Evolutionary conservation across 1,140 invertebrate species (phyloP), one percentile per base, ranked within the genome.

Genomic region (Lordiphosa stackelbergi): DNA sequence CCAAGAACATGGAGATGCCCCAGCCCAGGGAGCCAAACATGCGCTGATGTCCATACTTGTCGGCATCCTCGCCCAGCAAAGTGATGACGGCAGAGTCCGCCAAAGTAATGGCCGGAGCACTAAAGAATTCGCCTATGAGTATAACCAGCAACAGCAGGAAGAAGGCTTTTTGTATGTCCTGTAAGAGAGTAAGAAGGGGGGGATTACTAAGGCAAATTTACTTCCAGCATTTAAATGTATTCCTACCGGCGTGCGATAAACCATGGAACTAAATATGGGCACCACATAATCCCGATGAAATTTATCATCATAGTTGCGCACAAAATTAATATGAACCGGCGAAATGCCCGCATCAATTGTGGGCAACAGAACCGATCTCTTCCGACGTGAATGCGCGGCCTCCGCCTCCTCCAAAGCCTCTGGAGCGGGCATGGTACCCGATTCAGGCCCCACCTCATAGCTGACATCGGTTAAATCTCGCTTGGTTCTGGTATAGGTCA

Each of bases 21-120:
- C 97, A 99, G 13, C 98, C 98, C 42, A 99, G 89, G 24, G 97
- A 99, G 0, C 98, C 98, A 86, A 99, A 99, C 96, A 99, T 98
- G 68, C 98, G 92, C 88, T 99, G 97, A 66, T 97, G 94, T 0
- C 97, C 97, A 86, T 99, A 99, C 69, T 92, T 92, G 69, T 96
- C 95, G 31, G 97, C 95, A 88, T 96, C 94, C 87, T 98, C 96
- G 0, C 95, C 96, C 0, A 98, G 90, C 52, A 97, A 90, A 1
- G 94, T 95, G 12, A 98, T 94, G 0, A 98, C 97, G 1, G 95
- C 96, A 0, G 95, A 96, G 87, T 98, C 97, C 0, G 97, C 98
- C n/a, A 99, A 89, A 0, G 97, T 98, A 35, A 99, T 96, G 11
- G 98, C 97, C 2, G 98, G 98, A 2, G 97, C 96, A 66, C 94